Evolutionary conservation across 2,797 vertebrate genomes (phyloP).

Genomic region (Phrynocephalus forsythii): DNA sequence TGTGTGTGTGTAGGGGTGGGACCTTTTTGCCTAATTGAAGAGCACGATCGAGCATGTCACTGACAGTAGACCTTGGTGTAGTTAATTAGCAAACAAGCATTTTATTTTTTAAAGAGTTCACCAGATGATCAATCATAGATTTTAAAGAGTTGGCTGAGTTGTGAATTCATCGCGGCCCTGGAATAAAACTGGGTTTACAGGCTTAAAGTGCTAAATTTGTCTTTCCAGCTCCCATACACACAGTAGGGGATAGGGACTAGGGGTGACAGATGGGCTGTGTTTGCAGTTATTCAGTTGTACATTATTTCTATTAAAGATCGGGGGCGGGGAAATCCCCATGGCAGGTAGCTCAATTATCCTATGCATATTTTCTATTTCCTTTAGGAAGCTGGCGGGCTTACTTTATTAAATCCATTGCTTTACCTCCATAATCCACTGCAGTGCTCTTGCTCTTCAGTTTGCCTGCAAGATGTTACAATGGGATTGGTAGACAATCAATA

Average conservation of each 20-base stretch:
- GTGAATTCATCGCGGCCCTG: conserved; percentile 54
- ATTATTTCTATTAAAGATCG: conserved; percentile 5
- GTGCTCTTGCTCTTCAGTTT: neutral
- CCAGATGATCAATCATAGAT: conserved; percentile 62
- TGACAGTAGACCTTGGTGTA: conserved; percentile 54
- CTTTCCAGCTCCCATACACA: too few species aligned
- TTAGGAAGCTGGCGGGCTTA: neutral
- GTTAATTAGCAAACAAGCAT: conserved; percentile 65
- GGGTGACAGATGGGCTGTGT: neutral
- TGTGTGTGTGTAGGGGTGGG: conserved; percentile 21
- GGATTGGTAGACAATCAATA: neutral
- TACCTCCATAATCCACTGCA: neutral
- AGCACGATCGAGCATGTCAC: conserved; percentile 49
- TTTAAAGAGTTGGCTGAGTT: conserved; percentile 47
- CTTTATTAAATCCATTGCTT: neutral
- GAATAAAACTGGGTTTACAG: conserved; percentile 47
- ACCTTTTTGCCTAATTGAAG: conserved; percentile 52
- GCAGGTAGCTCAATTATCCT: neutral
- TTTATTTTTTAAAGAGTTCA: conserved; percentile 54
- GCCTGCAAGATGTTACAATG: neutral
- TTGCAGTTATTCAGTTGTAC: conserved; percentile 10
- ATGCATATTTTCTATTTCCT: neutral
- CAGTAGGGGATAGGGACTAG: neutral
- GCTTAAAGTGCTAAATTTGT: neutral
- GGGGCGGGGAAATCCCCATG: neutral